A percentile compares a stretch with the other conserved stretches of the same genome.
phyloP scores from a whole-genome alignment of 92 coral and sea anemone species.

The Pocillopora grandis region DNA sequence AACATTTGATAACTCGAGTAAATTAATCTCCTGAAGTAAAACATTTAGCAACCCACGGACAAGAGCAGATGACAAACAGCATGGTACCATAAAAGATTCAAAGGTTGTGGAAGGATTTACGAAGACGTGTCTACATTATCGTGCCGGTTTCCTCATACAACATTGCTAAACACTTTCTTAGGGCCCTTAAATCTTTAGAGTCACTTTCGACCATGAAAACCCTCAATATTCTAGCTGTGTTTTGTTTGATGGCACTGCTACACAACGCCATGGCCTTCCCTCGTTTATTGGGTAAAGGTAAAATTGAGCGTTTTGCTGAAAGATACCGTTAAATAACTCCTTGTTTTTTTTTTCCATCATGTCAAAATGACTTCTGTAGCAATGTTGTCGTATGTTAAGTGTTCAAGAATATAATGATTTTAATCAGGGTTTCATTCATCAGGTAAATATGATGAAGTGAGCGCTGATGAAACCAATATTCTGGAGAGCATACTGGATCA shows the following conservation, averaged over 20 bases:
- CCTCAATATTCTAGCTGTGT: neutral
- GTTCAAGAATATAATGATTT: neutral
- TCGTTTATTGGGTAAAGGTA: neutral
- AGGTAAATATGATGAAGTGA: constrained; percentile 4
- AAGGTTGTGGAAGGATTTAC: neutral
- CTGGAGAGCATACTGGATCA: neutral
- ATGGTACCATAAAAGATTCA: constrained; percentile 15
- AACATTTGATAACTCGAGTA: neutral
- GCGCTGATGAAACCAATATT: neutral
- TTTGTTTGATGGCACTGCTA: neutral
- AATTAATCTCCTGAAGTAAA: neutral
- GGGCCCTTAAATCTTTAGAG: neutral
- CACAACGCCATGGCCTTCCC: neutral
- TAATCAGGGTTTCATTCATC: neutral
- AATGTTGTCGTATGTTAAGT: too few relatives aligned
- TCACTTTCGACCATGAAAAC: neutral
- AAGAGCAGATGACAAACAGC: neutral
- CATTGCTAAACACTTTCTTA: neutral
- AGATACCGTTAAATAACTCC: neutral
- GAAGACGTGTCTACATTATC: neutral
- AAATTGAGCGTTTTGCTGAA: neutral
- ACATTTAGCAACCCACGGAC: neutral
- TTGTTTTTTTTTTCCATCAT: neutral
- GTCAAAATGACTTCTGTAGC: neutral
- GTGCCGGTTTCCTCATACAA: neutral